These are phyloP conservation scores for Nematolebias whitei DNA, from an alignment of 2,113 vertebrate genomes.

Conservation along the genomic window DNA sequence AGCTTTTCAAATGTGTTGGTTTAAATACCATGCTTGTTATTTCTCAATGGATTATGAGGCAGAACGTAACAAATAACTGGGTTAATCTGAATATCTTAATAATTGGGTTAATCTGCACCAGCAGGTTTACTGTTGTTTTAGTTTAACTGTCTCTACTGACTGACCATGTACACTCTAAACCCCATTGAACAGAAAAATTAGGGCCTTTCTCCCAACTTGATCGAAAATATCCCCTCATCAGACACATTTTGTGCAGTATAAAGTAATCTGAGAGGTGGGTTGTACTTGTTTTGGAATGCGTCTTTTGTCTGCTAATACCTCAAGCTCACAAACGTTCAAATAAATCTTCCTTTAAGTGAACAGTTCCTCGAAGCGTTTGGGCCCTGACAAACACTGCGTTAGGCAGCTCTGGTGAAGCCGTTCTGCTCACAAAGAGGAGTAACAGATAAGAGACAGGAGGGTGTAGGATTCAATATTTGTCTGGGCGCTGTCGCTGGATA, in stretches of 20 bases:
- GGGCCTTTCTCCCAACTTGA: background rate
- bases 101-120: constrained; percentile 33
- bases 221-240: constrained; percentile 1
- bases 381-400: constrained; percentile 36
- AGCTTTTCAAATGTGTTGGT: constrained; percentile 1
- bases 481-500: background rate
- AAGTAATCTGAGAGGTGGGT: background rate
- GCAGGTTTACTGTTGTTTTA: constrained; percentile 9
- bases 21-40: constrained; percentile 18
- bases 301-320: background rate
- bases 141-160: constrained; percentile 43
- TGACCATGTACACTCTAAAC: constrained; percentile 21
- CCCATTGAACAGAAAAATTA: constrained; percentile 2
- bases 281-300: background rate
- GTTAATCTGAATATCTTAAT: too few relatives aligned
- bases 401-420: constrained; percentile 18
- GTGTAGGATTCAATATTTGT: constrained; percentile 20
- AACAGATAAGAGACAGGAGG: constrained; percentile 31
- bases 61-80: constrained; percentile 12
- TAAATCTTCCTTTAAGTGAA: background rate
- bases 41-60: constrained; percentile 8
- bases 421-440: constrained; percentile 20
- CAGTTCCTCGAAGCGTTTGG: background rate
- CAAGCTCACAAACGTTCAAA: background rate
- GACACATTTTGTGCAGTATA: background rate